phyloP scores from a whole-genome alignment of 35 echinoderm and acorn worm species.

The Diadema setosum region DNA sequence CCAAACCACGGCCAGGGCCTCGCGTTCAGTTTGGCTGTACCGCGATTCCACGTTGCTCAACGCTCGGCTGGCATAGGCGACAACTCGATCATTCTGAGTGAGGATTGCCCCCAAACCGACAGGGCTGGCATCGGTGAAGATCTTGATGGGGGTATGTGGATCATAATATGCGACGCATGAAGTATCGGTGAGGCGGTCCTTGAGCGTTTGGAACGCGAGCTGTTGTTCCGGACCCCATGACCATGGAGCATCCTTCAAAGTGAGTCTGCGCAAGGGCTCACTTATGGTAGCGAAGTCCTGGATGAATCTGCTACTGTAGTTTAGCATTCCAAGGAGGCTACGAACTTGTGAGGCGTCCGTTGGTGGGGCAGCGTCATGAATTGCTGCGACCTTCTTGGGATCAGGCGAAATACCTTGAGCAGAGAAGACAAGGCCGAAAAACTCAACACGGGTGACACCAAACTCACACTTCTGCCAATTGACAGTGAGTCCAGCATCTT shows the following conservation, averaged over 20 bases:
- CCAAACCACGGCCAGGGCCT: constrained; percentile 35
- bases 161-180: constrained; percentile 24
- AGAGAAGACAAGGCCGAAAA: constrained; percentile 52
- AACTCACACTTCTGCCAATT: constrained; percentile 62
- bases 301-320: constrained; percentile 18
- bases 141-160: background rate
- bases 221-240: background rate
- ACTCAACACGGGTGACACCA: constrained; percentile 4
- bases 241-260: background rate
- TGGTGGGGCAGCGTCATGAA: constrained; percentile 18
- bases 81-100: background rate
- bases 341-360: constrained; percentile 14
- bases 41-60: too few species aligned
- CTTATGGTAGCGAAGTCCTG: constrained; percentile 28
- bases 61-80: constrained; percentile 33
- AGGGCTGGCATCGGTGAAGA: constrained; percentile 40
- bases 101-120: constrained; percentile 38
- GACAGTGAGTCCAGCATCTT: constrained; percentile 25
- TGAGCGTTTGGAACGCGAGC: background rate
- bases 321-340: constrained; percentile 70
- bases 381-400: constrained; percentile 42
- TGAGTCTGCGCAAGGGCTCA: constrained; percentile 24
- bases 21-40: constrained; percentile 47
- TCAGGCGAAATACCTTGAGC: constrained; percentile 53
- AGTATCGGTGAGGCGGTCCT: background rate